Evolutionary conservation across 2,797 vertebrate genomes (phyloP).

Genomic region (Mormyrus hasselquistii): DNA sequence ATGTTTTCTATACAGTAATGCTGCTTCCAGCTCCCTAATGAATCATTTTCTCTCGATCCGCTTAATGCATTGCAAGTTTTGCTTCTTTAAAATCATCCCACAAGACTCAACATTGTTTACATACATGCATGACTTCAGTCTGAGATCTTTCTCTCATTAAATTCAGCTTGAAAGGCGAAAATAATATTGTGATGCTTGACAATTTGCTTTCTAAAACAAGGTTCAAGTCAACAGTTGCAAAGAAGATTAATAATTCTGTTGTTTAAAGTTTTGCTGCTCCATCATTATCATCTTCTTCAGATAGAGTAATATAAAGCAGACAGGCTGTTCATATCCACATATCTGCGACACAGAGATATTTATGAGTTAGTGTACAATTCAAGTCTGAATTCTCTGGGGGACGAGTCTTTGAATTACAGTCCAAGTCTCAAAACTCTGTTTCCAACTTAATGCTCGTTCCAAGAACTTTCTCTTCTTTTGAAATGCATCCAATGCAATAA

Average conservation of each 20-base stretch:
- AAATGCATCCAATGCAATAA: not conserved
- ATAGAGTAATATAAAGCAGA: not conserved
- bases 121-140: not conserved
- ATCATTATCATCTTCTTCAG: not conserved
- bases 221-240: not conserved
- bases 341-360: not conserved
- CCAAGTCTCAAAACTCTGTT: not conserved
- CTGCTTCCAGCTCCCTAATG: not conserved
- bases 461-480: not conserved
- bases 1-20: not conserved
- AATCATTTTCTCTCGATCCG: not conserved
- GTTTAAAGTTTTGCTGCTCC: not conserved
- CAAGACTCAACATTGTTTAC: not conserved
- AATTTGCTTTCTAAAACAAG: not conserved
- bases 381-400: not conserved
- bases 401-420: not conserved
- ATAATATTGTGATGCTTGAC: not conserved
- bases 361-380: not conserved
- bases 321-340: not conserved
- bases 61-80: not conserved
- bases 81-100: not conserved
- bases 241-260: not conserved
- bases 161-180: not conserved
- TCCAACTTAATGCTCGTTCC: not conserved
- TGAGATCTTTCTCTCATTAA: not conserved